Evolutionary conservation across 1,140 invertebrate species (phyloP).

Genomic region (Drosophila novamexicana): DNA sequence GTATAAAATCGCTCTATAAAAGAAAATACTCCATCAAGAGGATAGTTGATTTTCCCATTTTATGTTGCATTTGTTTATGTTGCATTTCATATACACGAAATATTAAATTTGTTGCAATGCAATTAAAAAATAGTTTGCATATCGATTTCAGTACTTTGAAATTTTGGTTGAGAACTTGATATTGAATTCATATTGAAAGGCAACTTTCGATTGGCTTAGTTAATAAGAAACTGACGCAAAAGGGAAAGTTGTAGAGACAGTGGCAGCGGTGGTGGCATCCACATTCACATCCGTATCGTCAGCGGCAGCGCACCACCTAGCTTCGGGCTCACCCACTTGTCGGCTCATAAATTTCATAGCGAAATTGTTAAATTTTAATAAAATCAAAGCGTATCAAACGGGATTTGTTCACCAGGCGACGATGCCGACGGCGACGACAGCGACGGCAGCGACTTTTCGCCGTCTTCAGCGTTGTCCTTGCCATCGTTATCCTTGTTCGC

Average conservation of each 20-base stretch:
- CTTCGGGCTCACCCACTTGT: slow-evolving; percentile 23
- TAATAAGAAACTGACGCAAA: slow-evolving; percentile 5
- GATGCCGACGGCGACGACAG: slow-evolving; percentile 8
- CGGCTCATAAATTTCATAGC: slow-evolving; percentile 76
- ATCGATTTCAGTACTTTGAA: neutral
- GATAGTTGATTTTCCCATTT: too few relatives aligned
- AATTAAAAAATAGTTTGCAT: neutral
- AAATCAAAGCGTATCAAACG: slow-evolving; percentile 81
- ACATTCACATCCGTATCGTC: too few relatives aligned
- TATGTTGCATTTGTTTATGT: too few relatives aligned
- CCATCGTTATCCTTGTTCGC: slow-evolving; percentile 77
- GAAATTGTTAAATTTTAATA: slow-evolving; percentile 82
- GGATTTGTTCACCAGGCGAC: slow-evolving; percentile 79
- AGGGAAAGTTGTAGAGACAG: slow-evolving; percentile 6
- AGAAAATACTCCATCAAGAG: too few relatives aligned
- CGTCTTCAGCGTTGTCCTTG: slow-evolving; percentile 50
- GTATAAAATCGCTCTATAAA: too few relatives aligned
- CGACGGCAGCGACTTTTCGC: slow-evolving; percentile 16
- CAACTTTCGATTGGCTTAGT: slow-evolving; percentile 13
- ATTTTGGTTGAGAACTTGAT: neutral
- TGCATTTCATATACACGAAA: too few relatives aligned
- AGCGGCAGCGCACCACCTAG: slow-evolving; percentile 5
- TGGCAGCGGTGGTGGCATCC: neutral
- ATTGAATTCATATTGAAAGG: neutral
- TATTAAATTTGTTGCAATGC: neutral